phyloP scores from a whole-genome alignment of 2,888 invertebrate species.

The Smittia aterrima region DNA sequence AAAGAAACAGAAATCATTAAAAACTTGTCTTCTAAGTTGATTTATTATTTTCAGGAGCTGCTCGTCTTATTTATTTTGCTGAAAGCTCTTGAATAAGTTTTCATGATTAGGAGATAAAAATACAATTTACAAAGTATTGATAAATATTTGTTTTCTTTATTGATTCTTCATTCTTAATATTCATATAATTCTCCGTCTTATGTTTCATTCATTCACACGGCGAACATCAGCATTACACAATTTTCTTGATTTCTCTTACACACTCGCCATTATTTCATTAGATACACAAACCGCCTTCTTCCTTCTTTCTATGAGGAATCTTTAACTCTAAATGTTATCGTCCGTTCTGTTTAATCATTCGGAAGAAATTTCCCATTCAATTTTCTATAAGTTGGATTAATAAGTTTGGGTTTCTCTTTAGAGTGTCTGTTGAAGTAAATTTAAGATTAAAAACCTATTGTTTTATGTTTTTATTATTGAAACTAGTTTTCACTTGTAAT shows the following conservation, averaged over 20 bases:
- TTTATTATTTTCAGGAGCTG: too few species aligned
- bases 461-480: not conserved
- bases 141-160: conserved; percentile 36
- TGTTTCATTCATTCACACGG: conserved; percentile 18
- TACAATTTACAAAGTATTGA: conserved; percentile 7
- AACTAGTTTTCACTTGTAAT: not conserved
- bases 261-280: conserved; percentile 13
- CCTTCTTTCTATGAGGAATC: not conserved
- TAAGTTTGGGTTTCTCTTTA: not conserved
- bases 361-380: not conserved
- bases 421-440: conserved; percentile 1
- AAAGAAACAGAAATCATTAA: too few species aligned
- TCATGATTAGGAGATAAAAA: too few species aligned
- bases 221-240: not conserved
- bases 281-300: not conserved
- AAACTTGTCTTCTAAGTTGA: too few species aligned
- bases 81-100: too few species aligned
- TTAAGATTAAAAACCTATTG: not conserved
- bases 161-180: conserved; percentile 7
- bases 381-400: conserved; percentile 26
- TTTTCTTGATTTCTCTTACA: conserved; percentile 12
- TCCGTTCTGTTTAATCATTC: too few species aligned
- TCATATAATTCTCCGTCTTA: conserved; percentile 10
- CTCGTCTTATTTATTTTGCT: too few species aligned
- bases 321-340: too few species aligned